phyloP scores from a whole-genome alignment of 2,888 invertebrate species.

The Chaitophorus viminalis region DNA sequence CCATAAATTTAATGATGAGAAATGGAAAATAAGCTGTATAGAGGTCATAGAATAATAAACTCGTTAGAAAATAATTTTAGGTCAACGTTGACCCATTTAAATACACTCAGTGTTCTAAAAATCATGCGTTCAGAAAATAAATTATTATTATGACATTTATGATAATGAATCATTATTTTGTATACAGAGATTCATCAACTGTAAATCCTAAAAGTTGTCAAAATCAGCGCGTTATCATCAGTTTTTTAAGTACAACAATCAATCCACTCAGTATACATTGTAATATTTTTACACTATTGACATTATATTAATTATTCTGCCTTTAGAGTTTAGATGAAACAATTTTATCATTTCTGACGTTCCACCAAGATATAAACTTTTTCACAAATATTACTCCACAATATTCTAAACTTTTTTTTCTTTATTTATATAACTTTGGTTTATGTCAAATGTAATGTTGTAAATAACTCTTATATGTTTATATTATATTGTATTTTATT shows the following conservation, averaged over 20 bases:
- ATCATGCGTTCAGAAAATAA: background rate
- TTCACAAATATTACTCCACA: background rate
- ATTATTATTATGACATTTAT: too few species aligned
- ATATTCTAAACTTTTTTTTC: too few species aligned
- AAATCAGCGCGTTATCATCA: background rate
- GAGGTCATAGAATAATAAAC: too few species aligned
- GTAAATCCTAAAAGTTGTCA: background rate
- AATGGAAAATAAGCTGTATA: too few species aligned
- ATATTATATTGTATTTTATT: too few species aligned
- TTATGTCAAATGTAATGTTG: too few species aligned
- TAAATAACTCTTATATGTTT: too few species aligned
- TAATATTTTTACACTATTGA: background rate
- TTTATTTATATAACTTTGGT: too few species aligned
- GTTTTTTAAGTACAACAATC: background rate
- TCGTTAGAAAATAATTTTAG: conserved; percentile 15
- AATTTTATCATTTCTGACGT: background rate
- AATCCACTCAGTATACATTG: background rate
- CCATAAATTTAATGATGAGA: too few species aligned
- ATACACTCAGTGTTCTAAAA: background rate
- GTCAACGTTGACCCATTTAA: background rate
- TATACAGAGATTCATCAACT: conserved; percentile 27
- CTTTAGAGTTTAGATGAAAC: background rate
- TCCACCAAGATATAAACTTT: background rate
- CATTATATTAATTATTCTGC: background rate
- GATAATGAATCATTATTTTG: background rate